A percentile compares a stretch with the other conserved stretches of the same genome.
phyloP scores from a whole-genome alignment of 2,888 invertebrate genomes.

The Melipona bicolor region DNA sequence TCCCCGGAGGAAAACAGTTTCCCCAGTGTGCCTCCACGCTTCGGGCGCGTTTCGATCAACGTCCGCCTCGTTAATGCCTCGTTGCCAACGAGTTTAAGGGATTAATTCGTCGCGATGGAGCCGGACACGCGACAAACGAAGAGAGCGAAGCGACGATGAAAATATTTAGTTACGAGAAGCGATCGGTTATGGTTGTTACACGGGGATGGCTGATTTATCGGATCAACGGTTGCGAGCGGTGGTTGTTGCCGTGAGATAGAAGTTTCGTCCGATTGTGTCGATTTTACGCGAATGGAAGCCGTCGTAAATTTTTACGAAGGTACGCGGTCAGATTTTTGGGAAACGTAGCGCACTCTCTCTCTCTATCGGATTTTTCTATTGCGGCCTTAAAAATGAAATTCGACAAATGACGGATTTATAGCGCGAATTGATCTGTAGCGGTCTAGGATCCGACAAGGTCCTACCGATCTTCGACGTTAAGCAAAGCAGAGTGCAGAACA shows the following conservation, averaged over 20 bases:
- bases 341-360: no score
- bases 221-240: no score
- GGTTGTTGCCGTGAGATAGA: background rate
- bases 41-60: constrained; percentile 23
- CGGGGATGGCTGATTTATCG: background rate
- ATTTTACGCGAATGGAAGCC: background rate
- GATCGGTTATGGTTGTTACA: background rate
- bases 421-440: no score
- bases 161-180: background rate
- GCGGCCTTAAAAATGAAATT: no score
- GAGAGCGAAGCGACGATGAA: background rate
- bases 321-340: background rate
- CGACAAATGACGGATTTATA: no score
- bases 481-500: no score
- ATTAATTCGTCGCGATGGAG: background rate
- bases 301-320: background rate
- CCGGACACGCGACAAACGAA: no score
- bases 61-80: constrained; percentile 1
- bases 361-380: no score
- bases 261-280: background rate
- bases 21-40: background rate
- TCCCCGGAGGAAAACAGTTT: constrained; percentile 14
- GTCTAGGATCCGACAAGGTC: no score
- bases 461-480: no score
- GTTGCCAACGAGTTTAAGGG: constrained; percentile 2